Evolutionary conservation across 2,888 invertebrate genomes (phyloP).

Genomic region (Caenorhabditis sp.): DNA sequence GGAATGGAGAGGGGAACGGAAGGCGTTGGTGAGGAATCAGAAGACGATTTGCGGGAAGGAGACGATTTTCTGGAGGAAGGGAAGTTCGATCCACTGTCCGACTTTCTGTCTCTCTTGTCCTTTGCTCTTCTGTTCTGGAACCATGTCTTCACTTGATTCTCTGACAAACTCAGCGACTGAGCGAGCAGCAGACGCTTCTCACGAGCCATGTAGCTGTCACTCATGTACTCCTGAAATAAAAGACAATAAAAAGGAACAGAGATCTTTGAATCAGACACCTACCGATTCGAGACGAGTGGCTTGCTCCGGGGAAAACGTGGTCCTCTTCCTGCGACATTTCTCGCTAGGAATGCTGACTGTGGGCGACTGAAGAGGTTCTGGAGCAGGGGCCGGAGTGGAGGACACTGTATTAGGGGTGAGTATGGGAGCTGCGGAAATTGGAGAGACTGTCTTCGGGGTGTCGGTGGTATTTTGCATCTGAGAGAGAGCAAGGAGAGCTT

Average conservation of each 20-base stretch:
- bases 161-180: constrained; percentile 66
- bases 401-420: constrained; percentile 13
- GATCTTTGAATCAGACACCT: not conserved
- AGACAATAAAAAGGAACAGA: not conserved
- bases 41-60: constrained; percentile 48
- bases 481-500: constrained; percentile 16
- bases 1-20: constrained; percentile 19
- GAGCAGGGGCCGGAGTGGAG: not conserved
- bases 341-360: constrained; percentile 23
- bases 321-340: constrained; percentile 66
- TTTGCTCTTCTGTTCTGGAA: constrained; percentile 75
- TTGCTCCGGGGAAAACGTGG: constrained; percentile 74
- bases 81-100: constrained; percentile 31
- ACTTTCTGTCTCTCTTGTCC: constrained; percentile 67
- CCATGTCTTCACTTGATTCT: constrained; percentile 78
- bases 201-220: constrained; percentile 74
- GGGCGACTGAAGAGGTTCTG: constrained; percentile 36
- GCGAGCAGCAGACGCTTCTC: constrained; percentile 71
- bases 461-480: constrained; percentile 19
- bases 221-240: constrained; percentile 69
- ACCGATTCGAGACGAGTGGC: constrained; percentile 59
- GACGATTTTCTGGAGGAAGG: constrained; percentile 37
- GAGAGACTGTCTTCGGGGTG: constrained; percentile 13
- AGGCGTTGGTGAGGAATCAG: constrained; percentile 44
- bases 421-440: constrained; percentile 4